Evolutionary conservation across 2,113 vertebrate genomes (phyloP).

Genomic region (Ptilorrhoa leucosticta): DNA sequence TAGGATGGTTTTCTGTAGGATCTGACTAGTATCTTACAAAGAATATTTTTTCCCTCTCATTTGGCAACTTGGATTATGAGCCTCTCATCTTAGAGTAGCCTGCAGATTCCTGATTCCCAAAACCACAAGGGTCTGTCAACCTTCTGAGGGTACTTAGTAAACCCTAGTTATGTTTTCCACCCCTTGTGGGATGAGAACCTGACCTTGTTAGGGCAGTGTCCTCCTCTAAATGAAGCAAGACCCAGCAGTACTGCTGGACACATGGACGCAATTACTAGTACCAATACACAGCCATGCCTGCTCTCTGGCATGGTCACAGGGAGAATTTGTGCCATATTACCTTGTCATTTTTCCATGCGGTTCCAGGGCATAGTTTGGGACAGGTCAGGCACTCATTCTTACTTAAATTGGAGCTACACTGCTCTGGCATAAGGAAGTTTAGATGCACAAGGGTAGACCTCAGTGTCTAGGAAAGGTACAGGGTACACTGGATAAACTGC

Average conservation of each 20-base stretch:
- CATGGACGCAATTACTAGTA: neutral
- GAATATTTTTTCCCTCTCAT: neutral
- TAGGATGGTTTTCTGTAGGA: neutral
- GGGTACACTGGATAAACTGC: neutral
- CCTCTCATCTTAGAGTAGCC: neutral
- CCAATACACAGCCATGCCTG: neutral
- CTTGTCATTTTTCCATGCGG: neutral
- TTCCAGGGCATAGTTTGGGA: neutral
- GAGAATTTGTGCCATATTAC: neutral
- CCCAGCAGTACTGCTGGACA: neutral
- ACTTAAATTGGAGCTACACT: neutral
- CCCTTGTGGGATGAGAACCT: neutral
- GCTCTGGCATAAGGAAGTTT: neutral
- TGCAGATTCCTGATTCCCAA: neutral
- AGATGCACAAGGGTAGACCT: neutral
- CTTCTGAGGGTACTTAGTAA: neutral
- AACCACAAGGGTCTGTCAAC: neutral
- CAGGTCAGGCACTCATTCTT: neutral
- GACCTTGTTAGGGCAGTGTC: accelerated
- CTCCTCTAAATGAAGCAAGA: neutral
- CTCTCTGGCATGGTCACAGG: neutral
- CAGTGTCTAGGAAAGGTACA: neutral
- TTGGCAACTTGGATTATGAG: neutral
- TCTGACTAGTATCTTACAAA: neutral
- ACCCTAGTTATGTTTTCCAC: neutral